Evolutionary conservation across 2,888 invertebrate genomes (phyloP).

Genomic region (Nymphalis polychloros): DNA sequence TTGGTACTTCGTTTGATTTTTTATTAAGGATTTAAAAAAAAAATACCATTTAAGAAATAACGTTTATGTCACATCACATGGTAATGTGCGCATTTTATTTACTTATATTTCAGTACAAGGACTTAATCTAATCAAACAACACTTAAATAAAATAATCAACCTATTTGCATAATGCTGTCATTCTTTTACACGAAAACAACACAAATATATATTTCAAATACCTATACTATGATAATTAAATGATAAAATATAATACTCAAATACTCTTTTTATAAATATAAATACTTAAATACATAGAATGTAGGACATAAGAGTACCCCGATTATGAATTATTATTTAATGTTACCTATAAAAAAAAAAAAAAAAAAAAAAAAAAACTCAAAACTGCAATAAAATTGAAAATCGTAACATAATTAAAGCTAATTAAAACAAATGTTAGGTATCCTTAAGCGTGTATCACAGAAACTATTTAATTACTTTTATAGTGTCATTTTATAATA

Average conservation of each 20-base stretch:
- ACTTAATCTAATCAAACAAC: slow-evolving; percentile 19
- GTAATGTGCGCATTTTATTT: slow-evolving; percentile 19
- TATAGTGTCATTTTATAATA: not conserved
- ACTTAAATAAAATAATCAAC: slow-evolving; percentile 7
- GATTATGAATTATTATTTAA: not conserved
- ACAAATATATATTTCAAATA: not conserved
- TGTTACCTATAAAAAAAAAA: not conserved
- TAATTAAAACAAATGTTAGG: slow-evolving; percentile 13
- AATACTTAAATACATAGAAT: not conserved
- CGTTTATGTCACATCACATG: slow-evolving; percentile 25
- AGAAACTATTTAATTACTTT: slow-evolving; percentile 11
- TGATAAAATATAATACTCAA: not conserved
- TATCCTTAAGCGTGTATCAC: slow-evolving; percentile 13
- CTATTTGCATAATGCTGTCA: not conserved
- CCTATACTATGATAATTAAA: not conserved
- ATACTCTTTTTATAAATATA: not conserved
- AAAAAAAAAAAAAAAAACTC: not conserved
- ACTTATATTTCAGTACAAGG: slow-evolving; percentile 5
- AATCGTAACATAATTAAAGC: slow-evolving; percentile 23
- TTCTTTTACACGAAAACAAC: slow-evolving; percentile 5
- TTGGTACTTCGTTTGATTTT: not conserved
- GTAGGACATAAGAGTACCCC: not conserved
- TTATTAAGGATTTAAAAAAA: not conserved
- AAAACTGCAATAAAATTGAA: slow-evolving; percentile 3
- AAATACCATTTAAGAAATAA: slow-evolving; percentile 15